These are phyloP conservation scores for Sorex araneus DNA, from an alignment of 2,113 vertebrate genomes.

Conservation along the genomic window DNA sequence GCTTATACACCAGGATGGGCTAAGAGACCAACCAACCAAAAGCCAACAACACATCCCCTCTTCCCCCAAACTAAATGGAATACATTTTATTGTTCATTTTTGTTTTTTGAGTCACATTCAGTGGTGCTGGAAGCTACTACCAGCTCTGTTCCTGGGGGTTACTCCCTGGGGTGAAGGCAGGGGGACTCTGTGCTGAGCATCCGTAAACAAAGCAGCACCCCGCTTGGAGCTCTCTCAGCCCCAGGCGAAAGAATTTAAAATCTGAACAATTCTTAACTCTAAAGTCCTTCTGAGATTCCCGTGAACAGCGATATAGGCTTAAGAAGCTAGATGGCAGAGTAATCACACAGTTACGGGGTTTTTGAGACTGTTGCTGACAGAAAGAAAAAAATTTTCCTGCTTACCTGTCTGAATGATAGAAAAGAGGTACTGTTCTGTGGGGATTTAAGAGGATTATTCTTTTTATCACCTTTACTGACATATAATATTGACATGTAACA, in stretches of 20 bases:
- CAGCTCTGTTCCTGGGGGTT: too few relatives aligned
- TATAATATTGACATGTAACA: background rate
- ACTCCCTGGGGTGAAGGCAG: too few relatives aligned
- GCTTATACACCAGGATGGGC: too few relatives aligned
- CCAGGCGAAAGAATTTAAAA: conserved; percentile 13
- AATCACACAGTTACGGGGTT: conserved; percentile 14
- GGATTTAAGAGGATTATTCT: conserved; percentile 8
- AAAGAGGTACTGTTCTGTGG: background rate
- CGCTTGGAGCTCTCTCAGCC: too few relatives aligned
- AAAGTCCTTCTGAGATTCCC: conserved; percentile 50
- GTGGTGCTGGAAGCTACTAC: too few relatives aligned
- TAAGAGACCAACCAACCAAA: too few relatives aligned
- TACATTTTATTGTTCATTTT: too few relatives aligned
- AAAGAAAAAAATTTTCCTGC: conserved; percentile 13
- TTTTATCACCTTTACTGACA: background rate
- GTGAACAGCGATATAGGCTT: conserved; percentile 51
- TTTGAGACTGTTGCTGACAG: background rate
- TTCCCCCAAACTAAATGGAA: too few relatives aligned
- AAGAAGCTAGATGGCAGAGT: conserved; percentile 87
- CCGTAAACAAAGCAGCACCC: too few relatives aligned
- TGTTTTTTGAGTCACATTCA: too few relatives aligned
- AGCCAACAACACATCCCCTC: too few relatives aligned
- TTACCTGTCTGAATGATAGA: background rate
- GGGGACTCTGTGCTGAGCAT: too few relatives aligned
- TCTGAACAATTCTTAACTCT: conserved; percentile 1